Percentiles rank a stretch among this genome's conserved stretches.
These are phyloP conservation scores for Trichopria drosophilae DNA, from an alignment of 2,888 invertebrate genomes.

Conservation along the genomic window DNA sequence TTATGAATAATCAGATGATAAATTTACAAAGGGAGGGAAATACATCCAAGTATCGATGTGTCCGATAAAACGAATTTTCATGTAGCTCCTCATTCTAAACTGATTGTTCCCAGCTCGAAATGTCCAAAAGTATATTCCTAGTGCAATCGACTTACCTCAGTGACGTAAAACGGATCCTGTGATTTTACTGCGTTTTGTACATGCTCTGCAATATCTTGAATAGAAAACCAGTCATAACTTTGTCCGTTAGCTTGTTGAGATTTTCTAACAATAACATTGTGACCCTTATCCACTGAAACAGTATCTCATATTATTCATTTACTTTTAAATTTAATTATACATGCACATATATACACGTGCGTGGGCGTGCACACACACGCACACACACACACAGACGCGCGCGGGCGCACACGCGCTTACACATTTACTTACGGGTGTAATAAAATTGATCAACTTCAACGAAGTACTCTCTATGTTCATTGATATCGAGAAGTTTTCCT, in stretches of 20 bases:
- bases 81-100: too few relatives aligned
- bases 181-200: constrained; percentile 62
- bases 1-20: not conserved
- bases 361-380: too few relatives aligned
- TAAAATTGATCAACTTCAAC: constrained; percentile 66
- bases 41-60: too few relatives aligned
- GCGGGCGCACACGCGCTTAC: too few relatives aligned
- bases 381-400: too few relatives aligned
- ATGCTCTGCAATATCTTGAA: constrained; percentile 67
- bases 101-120: too few relatives aligned
- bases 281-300: constrained; percentile 64
- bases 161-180: constrained; percentile 53
- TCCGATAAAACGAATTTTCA: too few relatives aligned
- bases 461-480: constrained; percentile 66
- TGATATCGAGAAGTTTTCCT: constrained; percentile 64
- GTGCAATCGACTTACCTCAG: constrained; percentile 53
- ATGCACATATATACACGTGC: too few relatives aligned
- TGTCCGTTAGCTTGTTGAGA: constrained; percentile 63
- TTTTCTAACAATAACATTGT: constrained; percentile 70
- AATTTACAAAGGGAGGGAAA: too few relatives aligned
- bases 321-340: too few relatives aligned
- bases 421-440: constrained; percentile 62
- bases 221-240: constrained; percentile 61
- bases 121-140: too few relatives aligned
- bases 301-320: too few relatives aligned